Base-by-base conservation (phyloP, 2,113 vertebrate genomes). In the Oophaga pumilio region DNA sequence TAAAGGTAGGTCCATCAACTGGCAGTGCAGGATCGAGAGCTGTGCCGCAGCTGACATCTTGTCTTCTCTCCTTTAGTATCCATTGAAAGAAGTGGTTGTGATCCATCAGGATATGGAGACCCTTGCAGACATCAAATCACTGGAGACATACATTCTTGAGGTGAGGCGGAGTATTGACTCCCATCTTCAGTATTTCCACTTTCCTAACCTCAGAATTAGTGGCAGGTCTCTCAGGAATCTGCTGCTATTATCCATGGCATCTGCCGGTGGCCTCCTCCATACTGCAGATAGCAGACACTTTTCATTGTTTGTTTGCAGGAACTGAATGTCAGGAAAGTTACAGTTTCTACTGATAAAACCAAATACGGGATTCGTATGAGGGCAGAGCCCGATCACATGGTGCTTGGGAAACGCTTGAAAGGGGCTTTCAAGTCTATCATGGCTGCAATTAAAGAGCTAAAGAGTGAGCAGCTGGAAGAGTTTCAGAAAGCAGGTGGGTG, bases 311-410 rank as follows among this genome's bases (percentile, higher is more conserved):
- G 43, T 17, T 1, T 13, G 0, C 89, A 99, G 98, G 98, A 99
- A 89, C 94, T 99, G 73, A 99, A 99, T 69, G 97, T 99, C 49
- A 96, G 97, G 7, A 93, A 95, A 88, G 92, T 99, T 89, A 99
- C 97, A 0, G 89, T 99, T 43, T 98, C 97, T 17, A 96, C 95
- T 0, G 96, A 99, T 91, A 99, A 99, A 91, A 95, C 94, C 87
- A 95, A 95, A 82, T 99, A 97, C 0, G 97, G 96, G 0, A 96
- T 99, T 89, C 93, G 93, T 1, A 94, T 99, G 88, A 91, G 96
- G 91, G 98, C 98, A 0, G 97, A 99, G 90, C 98, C 98, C 0
- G 97, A 99, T 93, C 97, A 99, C 95, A 97, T 98, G 96, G 97
- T 99, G 73, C 95, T 99, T 82, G 98, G 98, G 87, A 98, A 97